A percentile compares a stretch with the other conserved stretches of the same genome.
Conservation (phyloP, 1,140 invertebrate species). For the Liolophura sinensis region DNA sequence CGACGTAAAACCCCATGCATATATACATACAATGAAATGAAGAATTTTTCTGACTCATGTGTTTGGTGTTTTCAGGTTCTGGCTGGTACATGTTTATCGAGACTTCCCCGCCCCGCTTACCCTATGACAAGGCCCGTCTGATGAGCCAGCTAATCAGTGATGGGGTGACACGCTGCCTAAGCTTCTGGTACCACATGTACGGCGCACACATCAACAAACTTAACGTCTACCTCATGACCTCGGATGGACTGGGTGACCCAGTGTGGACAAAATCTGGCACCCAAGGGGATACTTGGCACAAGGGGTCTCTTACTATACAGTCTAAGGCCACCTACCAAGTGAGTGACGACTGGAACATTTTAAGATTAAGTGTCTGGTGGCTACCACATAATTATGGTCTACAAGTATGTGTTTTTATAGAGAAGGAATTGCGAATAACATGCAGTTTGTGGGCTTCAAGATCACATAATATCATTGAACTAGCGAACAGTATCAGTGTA, state of each 20-base stretch:
- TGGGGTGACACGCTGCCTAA: slow-evolving; percentile 34
- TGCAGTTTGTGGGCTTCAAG: too few relatives aligned
- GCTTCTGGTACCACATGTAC: slow-evolving; percentile 57
- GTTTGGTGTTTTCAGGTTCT: slow-evolving; percentile 8
- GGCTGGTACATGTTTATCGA: slow-evolving; percentile 48
- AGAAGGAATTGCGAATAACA: too few relatives aligned
- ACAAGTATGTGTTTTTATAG: too few relatives aligned
- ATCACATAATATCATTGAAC: too few relatives aligned
- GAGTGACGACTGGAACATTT: background rate
- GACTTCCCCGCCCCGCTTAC: slow-evolving; percentile 49
- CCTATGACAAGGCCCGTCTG: slow-evolving; percentile 71
- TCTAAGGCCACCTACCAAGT: background rate
- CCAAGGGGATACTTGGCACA: slow-evolving; percentile 6
- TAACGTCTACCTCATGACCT: slow-evolving; percentile 26
- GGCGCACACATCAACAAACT: slow-evolving; percentile 39
- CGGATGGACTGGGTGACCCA: slow-evolving; percentile 15
- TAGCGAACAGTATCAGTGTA: too few relatives aligned
- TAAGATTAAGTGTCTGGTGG: too few relatives aligned
- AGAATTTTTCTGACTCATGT: too few relatives aligned
- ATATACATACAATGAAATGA: too few relatives aligned
- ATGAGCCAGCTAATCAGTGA: slow-evolving; percentile 59
- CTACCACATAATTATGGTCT: too few relatives aligned
- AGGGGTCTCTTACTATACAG: slow-evolving; percentile 11
- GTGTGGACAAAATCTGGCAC: slow-evolving; percentile 9
- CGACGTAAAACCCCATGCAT: too few relatives aligned